Percentiles rank a stretch among this genome's conserved stretches.
phyloP scores from a whole-genome alignment of 2,113 vertebrate species.

The Cettia cetti region DNA sequence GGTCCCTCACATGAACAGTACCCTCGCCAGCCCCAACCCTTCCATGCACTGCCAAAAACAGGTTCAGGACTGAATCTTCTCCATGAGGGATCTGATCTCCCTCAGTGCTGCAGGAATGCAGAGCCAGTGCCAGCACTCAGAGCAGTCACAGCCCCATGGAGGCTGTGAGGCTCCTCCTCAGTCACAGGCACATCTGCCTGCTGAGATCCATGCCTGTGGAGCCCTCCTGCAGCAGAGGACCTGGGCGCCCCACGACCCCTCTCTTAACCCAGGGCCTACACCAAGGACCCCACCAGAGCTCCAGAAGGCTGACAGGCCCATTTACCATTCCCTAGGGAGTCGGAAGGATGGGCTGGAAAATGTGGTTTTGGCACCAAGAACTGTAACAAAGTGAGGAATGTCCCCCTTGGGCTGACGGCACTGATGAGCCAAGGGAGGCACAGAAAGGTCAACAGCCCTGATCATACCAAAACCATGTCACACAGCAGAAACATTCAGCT shows the following conservation, averaged over 20 bases:
- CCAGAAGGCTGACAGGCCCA: accelerated
- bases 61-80: neutral
- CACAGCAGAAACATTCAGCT: neutral
- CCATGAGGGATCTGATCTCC: neutral
- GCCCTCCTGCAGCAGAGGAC: neutral
- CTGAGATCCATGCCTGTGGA: accelerated
- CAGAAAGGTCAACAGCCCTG: neutral
- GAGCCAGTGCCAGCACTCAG: neutral
- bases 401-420: accelerated
- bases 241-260: accelerated
- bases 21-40: accelerated
- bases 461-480: neutral
- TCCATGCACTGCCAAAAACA: neutral
- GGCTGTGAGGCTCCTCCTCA: neutral
- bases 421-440: neutral
- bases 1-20: neutral
- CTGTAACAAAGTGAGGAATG: neutral
- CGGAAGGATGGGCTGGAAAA: neutral
- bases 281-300: neutral
- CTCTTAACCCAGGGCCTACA: accelerated
- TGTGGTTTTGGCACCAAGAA: neutral
- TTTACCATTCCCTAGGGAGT: neutral
- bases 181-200: neutral
- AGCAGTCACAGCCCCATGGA: neutral
- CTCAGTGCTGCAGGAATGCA: neutral